Conservation (phyloP, 1,140 invertebrate genomes). For the Hesperophylax magnus region DNA sequence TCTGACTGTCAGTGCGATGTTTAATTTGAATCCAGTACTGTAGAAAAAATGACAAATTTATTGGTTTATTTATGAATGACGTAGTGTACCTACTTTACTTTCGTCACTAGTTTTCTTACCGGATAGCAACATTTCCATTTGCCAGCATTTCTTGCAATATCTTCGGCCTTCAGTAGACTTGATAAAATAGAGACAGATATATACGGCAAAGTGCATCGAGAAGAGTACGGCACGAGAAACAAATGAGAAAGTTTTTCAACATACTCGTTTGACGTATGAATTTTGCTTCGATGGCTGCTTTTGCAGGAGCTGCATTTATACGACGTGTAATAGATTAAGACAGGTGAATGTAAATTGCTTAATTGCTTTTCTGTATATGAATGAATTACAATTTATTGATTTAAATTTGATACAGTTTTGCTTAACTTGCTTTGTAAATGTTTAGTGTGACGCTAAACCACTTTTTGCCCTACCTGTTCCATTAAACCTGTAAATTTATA, state of each 20-base stretch:
- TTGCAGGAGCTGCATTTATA: constrained; percentile 38
- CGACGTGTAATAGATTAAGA: constrained; percentile 45
- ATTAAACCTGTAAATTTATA: constrained; percentile 23
- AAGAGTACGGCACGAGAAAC: constrained; percentile 25
- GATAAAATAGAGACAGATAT: constrained; percentile 29
- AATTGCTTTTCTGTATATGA: constrained; percentile 7
- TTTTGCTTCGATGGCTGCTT: constrained; percentile 50
- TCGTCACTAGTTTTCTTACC: constrained; percentile 1
- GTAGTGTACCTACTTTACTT: constrained; percentile 13
- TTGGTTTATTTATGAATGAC: not conserved
- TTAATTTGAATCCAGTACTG: no score
- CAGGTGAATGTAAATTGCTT: constrained; percentile 42
- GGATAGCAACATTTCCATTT: constrained; percentile 19
- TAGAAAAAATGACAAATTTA: no score
- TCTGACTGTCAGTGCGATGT: no score
- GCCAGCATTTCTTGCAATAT: constrained; percentile 26
- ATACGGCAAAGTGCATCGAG: not conserved
- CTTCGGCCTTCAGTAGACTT: constrained; percentile 38
- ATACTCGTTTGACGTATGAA: constrained; percentile 52
- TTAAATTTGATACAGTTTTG: not conserved
- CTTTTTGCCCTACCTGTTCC: constrained; percentile 3
- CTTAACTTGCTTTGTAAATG: not conserved
- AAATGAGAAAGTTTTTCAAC: constrained; percentile 52
- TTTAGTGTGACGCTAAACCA: constrained; percentile 16
- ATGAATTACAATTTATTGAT: constrained; percentile 9